Percentiles rank a stretch among this genome's conserved stretches.
Conservation (phyloP, 2,888 invertebrate species). For the Cephonodes hylas region DNA sequence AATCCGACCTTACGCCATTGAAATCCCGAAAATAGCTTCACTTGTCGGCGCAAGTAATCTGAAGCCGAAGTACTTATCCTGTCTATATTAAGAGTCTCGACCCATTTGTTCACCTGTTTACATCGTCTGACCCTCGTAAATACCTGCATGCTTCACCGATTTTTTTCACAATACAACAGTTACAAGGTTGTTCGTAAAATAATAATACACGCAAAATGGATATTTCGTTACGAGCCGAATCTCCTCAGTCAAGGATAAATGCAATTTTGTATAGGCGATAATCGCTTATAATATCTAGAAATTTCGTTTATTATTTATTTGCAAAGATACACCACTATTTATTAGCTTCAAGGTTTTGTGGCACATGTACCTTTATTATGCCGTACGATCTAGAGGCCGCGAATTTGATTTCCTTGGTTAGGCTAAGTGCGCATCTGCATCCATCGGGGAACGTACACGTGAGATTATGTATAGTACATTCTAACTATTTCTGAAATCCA, state of each 20-base stretch:
- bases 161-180: neutral
- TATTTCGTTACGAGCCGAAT: neutral
- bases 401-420: no score
- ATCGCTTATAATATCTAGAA: neutral
- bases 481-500: no score
- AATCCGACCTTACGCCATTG: neutral
- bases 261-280: neutral
- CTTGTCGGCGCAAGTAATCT: neutral
- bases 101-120: conserved; percentile 3
- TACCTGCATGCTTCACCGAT: neutral
- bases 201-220: neutral
- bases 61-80: neutral
- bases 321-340: no score
- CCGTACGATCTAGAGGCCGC: no score
- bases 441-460: no score
- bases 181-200: neutral
- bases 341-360: no score
- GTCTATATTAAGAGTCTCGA: conserved; percentile 2
- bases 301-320: no score
- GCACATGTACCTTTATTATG: no score
- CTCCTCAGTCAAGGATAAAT: neutral
- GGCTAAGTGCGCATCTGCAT: no score
- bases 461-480: no score
- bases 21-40: neutral
- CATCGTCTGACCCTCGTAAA: neutral